Conservation (phyloP, 2,797 vertebrate genomes). For the Premnoplex brunnescens region DNA sequence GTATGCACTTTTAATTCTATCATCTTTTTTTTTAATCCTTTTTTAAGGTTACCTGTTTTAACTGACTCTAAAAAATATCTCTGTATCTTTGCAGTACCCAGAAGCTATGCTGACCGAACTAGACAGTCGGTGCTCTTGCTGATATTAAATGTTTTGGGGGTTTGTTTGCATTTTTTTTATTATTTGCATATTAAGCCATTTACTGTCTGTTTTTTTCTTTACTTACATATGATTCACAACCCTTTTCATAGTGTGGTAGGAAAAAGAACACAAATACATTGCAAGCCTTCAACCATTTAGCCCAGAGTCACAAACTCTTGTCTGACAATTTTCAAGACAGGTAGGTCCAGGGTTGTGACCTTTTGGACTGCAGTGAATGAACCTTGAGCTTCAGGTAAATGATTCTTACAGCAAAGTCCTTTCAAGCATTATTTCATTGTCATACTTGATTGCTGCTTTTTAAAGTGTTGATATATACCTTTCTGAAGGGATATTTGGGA, state of each 20-base stretch:
- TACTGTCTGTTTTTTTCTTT: not conserved
- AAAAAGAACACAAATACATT: not conserved
- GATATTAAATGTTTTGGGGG: not conserved
- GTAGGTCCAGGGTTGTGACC: not conserved
- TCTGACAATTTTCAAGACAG: not conserved
- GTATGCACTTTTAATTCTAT: not conserved
- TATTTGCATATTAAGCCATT: not conserved
- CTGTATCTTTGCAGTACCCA: not conserved
- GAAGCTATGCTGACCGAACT: not conserved
- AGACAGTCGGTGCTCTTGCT: not conserved
- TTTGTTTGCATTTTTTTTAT: not conserved
- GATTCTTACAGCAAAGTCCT: not conserved
- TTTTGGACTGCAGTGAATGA: not conserved
- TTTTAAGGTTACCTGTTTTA: not conserved
- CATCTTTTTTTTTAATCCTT: not conserved
- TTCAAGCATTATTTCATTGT: not conserved
- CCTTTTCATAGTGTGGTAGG: not conserved
- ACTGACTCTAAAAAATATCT: not conserved
- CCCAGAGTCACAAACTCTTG: not conserved
- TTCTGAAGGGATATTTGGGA: not conserved
- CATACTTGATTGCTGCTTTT: not conserved
- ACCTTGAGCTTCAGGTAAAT: not conserved
- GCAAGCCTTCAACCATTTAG: not conserved
- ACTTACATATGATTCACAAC: not conserved
- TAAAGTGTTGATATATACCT: accelerated